Percentiles rank a stretch among this genome's conserved stretches.
These are phyloP conservation scores for Toxotes jaculatrix DNA, from an alignment of 2,113 vertebrate species.

Conservation along the genomic window DNA sequence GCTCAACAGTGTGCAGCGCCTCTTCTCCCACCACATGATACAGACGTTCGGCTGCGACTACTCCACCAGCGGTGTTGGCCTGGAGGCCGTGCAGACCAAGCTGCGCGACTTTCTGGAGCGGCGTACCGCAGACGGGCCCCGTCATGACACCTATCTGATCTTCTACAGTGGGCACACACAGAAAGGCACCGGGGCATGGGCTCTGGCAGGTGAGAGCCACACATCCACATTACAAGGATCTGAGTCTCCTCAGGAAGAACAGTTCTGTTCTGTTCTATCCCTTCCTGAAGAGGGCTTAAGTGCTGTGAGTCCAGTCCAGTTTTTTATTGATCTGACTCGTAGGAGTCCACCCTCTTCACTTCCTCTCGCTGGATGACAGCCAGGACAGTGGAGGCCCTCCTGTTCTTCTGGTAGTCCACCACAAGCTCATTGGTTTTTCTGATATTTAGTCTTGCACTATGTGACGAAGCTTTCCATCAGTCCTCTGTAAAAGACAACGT, in stretches of 20 bases:
- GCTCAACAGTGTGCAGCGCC: conserved; percentile 94
- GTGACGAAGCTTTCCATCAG: no score
- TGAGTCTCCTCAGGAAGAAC: no score
- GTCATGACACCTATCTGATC: conserved; percentile 95
- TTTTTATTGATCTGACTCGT: not conserved
- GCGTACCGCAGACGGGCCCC: conserved; percentile 93
- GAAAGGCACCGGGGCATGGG: conserved; percentile 93
- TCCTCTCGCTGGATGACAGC: no score
- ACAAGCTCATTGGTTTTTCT: no score
- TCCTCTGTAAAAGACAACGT: no score
- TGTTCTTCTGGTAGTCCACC: no score
- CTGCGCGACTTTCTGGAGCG: conserved; percentile 94
- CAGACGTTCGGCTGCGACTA: conserved; percentile 97
- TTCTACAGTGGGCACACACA: conserved; percentile 97
- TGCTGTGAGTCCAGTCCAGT: not conserved
- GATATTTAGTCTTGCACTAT: no score
- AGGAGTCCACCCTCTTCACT: no score
- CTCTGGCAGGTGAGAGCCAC: conserved; percentile 88
- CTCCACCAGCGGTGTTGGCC: conserved; percentile 93
- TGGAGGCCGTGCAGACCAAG: conserved; percentile 90
- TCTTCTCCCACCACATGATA: conserved; percentile 98
- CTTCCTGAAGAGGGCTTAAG: not conserved
- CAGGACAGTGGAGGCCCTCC: no score
- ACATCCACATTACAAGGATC: not conserved
- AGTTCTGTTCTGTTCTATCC: not conserved